Conservation (phyloP, 2,888 invertebrate species). For the Microctonus brassicae region DNA sequence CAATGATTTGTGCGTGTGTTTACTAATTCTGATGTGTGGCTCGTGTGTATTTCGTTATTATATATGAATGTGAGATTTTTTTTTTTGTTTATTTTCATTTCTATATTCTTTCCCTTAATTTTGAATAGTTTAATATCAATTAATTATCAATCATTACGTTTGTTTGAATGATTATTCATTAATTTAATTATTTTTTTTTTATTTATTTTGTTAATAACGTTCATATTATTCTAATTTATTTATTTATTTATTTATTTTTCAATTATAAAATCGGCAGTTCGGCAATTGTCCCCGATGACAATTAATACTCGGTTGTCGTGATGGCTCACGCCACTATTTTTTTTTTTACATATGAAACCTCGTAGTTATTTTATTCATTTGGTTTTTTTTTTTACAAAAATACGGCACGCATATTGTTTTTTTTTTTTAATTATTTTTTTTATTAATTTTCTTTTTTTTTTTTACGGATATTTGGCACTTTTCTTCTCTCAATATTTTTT, state of each 20-base stretch:
- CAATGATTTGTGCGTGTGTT: slow-evolving; percentile 31
- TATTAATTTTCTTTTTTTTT: slow-evolving; percentile 32
- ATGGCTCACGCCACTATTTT: slow-evolving; percentile 29
- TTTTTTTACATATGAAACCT: slow-evolving; percentile 67
- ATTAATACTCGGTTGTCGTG: slow-evolving; percentile 21
- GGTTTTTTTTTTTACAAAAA: slow-evolving; percentile 63
- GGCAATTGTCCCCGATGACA: slow-evolving; percentile 46
- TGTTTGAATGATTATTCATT: slow-evolving; percentile 30
- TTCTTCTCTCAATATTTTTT: slow-evolving; percentile 44
- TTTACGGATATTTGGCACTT: slow-evolving; percentile 62
- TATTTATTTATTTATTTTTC: slow-evolving; percentile 37
- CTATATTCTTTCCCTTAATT: neutral
- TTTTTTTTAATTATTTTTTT: slow-evolving; percentile 28
- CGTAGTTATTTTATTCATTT: neutral
- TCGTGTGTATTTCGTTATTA: slow-evolving; percentile 35
- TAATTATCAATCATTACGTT: slow-evolving; percentile 29
- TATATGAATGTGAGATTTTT: slow-evolving; percentile 19
- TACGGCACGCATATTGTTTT: slow-evolving; percentile 65
- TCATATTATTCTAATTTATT: slow-evolving; percentile 24
- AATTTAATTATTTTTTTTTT: slow-evolving; percentile 31
- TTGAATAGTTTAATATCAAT: slow-evolving; percentile 26
- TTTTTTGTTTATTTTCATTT: slow-evolving; percentile 27
- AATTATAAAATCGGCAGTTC: slow-evolving; percentile 69
- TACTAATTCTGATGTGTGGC: slow-evolving; percentile 29
- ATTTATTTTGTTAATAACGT: slow-evolving; percentile 40